Percentiles rank a stretch among this genome's conserved stretches.
These are phyloP conservation scores for Tipula helvola DNA, from an alignment of 2,888 invertebrate genomes.

Conservation along the genomic window DNA sequence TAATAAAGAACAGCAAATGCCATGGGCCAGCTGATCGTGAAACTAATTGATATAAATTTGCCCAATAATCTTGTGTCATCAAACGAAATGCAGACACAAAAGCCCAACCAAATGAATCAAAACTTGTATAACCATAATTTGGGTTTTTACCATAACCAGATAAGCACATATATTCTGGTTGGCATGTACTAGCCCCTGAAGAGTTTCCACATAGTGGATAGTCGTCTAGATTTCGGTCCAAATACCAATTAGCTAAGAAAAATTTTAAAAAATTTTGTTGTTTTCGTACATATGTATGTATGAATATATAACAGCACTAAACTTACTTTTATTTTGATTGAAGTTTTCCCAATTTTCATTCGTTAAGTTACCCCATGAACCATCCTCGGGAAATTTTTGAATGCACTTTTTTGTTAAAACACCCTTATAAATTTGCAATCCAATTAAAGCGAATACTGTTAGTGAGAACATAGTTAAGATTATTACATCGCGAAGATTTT, in stretches of 20 bases:
- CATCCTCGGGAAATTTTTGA: constrained; percentile 73
- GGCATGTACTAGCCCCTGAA: constrained; percentile 83
- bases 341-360: constrained; percentile 73
- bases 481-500: constrained; percentile 98
- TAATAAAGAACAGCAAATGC: constrained; percentile 97
- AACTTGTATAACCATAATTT: constrained; percentile 94
- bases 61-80: constrained; percentile 99
- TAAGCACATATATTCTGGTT: constrained; percentile 75
- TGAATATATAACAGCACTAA: too few species aligned
- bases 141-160: constrained; percentile 90
- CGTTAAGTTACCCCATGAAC: constrained; percentile 77
- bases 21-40: constrained; percentile 90
- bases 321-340: constrained; percentile 65
- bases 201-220: constrained; percentile 83
- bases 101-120: constrained; percentile 97
- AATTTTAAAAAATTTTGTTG: too few species aligned
- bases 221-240: constrained; percentile 36
- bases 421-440: constrained; percentile 98
- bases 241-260: constrained; percentile 26
- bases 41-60: constrained; percentile 94
- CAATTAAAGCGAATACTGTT: constrained; percentile 96
- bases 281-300: not conserved
- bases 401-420: constrained; percentile 94
- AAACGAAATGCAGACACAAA: constrained; percentile 92
- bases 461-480: constrained; percentile 98